Percentiles rank a stretch among this genome's conserved stretches.
phyloP scores from a whole-genome alignment of 2,888 invertebrate genomes.

The Stenurella melanura region DNA sequence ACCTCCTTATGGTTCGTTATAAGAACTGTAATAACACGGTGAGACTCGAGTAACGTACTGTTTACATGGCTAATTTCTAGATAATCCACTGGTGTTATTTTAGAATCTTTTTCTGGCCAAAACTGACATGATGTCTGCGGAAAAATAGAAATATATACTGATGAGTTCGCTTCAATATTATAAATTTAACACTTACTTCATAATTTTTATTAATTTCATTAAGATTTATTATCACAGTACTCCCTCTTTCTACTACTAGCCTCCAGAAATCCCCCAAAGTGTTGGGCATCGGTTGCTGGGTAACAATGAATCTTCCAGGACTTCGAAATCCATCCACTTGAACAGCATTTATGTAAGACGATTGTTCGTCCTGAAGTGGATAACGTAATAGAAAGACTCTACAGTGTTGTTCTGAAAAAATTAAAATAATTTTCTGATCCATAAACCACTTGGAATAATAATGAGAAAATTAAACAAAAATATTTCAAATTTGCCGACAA shows the following conservation, averaged over 20 bases:
- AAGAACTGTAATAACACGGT: slow-evolving; percentile 44
- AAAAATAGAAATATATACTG: slow-evolving; percentile 12
- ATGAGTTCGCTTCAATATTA: too few relatives aligned
- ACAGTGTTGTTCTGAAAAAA: slow-evolving; percentile 53
- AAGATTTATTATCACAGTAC: slow-evolving; percentile 70
- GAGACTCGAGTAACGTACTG: slow-evolving; percentile 41
- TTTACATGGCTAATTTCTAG: slow-evolving; percentile 44
- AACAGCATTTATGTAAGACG: slow-evolving; percentile 74
- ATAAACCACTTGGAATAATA: too few relatives aligned
- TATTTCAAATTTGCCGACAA: too few relatives aligned
- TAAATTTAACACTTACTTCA: slow-evolving; percentile 59
- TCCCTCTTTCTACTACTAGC: slow-evolving; percentile 70
- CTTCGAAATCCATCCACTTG: slow-evolving; percentile 70
- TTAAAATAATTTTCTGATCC: not conserved
- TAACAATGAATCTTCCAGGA: slow-evolving; percentile 70
- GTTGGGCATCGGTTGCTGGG: slow-evolving; percentile 72
- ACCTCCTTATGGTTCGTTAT: slow-evolving; percentile 38
- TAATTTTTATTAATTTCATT: slow-evolving; percentile 70
- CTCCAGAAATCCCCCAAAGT: slow-evolving; percentile 74
- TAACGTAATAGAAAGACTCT: slow-evolving; percentile 69
- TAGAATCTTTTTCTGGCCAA: slow-evolving; percentile 45
- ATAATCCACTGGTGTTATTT: slow-evolving; percentile 49
- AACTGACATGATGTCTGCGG: slow-evolving; percentile 49
- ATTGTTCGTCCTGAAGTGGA: slow-evolving; percentile 67
- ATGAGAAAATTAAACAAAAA: too few relatives aligned